Conservation (phyloP, 2,113 vertebrate genomes). For the Bubo scandiacus region DNA sequence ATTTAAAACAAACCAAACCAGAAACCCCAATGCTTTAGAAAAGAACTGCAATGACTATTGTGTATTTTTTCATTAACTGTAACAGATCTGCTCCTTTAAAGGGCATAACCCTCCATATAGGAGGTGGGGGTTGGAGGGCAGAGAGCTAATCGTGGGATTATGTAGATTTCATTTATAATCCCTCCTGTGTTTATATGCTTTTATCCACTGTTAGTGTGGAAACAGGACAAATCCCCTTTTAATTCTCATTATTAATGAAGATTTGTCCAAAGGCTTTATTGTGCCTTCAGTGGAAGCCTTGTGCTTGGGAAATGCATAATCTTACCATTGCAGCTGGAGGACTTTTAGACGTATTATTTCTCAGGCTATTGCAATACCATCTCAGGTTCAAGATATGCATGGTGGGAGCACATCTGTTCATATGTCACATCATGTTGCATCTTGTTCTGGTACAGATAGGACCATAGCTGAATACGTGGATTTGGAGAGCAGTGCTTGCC, state of each 20-base stretch:
- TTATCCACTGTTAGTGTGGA: slow-evolving; percentile 39
- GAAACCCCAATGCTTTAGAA: background rate
- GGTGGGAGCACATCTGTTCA: background rate
- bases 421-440: rapidly evolving
- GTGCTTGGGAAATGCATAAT: background rate
- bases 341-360: background rate
- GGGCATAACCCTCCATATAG: background rate
- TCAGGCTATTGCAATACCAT: background rate
- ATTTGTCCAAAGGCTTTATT: slow-evolving; percentile 46
- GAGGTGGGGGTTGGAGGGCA: background rate
- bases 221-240: slow-evolving; percentile 49
- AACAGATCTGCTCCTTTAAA: slow-evolving; percentile 32
- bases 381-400: background rate
- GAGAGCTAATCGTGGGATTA: slow-evolving; percentile 39
- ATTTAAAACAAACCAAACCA: background rate
- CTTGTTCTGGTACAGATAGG: background rate
- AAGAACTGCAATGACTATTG: background rate
- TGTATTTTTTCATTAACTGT: background rate
- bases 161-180: slow-evolving; percentile 50
- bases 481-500: background rate
- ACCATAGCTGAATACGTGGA: rapidly evolving
- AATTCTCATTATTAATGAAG: slow-evolving; percentile 43
- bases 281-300: background rate
- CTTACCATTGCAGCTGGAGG: background rate
- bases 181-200: slow-evolving; percentile 33